A percentile compares a stretch with the other conserved stretches of the same genome.
Evolutionary conservation across 2,797 vertebrate species (phyloP).

Genomic region (Ctenopoma multispine): DNA sequence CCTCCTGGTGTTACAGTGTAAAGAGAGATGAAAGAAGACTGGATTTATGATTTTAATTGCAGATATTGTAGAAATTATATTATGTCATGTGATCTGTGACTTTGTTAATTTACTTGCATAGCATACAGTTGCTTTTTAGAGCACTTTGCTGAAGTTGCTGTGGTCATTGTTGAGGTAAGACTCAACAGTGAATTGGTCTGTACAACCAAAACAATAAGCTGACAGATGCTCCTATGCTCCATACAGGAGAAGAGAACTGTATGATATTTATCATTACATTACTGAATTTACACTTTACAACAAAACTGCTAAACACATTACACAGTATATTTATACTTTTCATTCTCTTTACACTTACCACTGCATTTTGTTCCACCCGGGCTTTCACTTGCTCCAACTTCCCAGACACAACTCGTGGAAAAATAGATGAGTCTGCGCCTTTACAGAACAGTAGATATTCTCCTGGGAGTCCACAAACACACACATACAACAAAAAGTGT

Average conservation of each 20-base stretch:
- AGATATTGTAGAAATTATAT: background rate
- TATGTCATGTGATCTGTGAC: background rate
- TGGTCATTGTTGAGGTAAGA: too few species aligned
- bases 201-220: too few species aligned
- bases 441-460: conserved; percentile 97
- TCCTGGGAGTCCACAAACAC: conserved; percentile 77
- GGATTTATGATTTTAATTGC: background rate
- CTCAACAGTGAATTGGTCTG: too few species aligned
- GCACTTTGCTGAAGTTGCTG: too few species aligned
- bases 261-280: too few species aligned
- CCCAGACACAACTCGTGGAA: conserved; percentile 93
- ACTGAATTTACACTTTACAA: too few species aligned
- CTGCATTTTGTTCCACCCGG: conserved; percentile 94
- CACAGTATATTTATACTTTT: background rate
- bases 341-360: conserved; percentile 84
- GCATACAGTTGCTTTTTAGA: too few species aligned
- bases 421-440: conserved; percentile 97
- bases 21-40: background rate
- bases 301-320: background rate
- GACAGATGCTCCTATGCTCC: too few species aligned
- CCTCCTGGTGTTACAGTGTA: conserved; percentile 85
- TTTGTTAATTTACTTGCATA: background rate
- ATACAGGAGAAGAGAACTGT: too few species aligned
- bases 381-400: conserved; percentile 94
- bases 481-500: conserved; percentile 10